These are phyloP conservation scores for Nomada fucata DNA, from an alignment of 2,888 invertebrate genomes.

Conservation along the genomic window DNA sequence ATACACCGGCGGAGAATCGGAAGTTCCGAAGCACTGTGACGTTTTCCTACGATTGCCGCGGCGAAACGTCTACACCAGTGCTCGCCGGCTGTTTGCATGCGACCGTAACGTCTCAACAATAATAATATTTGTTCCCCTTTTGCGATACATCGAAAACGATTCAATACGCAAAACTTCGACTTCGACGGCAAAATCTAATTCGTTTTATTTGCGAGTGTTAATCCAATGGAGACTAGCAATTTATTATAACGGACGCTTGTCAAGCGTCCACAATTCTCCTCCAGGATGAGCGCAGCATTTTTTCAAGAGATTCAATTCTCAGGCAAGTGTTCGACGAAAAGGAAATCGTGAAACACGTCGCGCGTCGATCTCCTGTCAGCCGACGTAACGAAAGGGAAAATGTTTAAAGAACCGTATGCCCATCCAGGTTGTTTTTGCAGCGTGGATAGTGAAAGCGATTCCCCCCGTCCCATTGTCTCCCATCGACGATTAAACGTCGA, in stretches of 20 bases:
- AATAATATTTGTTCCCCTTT: background rate
- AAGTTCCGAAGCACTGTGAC: constrained; percentile 5
- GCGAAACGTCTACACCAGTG: background rate
- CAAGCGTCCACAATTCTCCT: too few relatives aligned
- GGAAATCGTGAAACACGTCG: background rate
- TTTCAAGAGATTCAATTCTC: background rate
- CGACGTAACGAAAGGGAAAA: background rate
- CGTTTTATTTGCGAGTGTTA: too few relatives aligned
- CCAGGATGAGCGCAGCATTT: too few relatives aligned
- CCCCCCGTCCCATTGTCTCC: constrained; percentile 1
- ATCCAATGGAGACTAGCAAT: too few relatives aligned
- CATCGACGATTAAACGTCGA: constrained; percentile 10
- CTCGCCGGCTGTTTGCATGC: background rate
- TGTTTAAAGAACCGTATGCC: background rate
- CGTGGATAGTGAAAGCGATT: constrained; percentile 6
- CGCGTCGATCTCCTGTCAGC: background rate
- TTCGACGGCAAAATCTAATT: too few relatives aligned
- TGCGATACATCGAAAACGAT: background rate
- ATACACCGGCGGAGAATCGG: constrained; percentile 4
- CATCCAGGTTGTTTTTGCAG: background rate
- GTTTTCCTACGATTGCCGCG: constrained; percentile 24
- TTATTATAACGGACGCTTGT: too few relatives aligned
- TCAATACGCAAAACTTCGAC: too few relatives aligned
- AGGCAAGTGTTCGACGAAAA: background rate
- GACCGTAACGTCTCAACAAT: background rate